Base-by-base conservation (phyloP, 2,113 vertebrate genomes). In the Progne subis region DNA sequence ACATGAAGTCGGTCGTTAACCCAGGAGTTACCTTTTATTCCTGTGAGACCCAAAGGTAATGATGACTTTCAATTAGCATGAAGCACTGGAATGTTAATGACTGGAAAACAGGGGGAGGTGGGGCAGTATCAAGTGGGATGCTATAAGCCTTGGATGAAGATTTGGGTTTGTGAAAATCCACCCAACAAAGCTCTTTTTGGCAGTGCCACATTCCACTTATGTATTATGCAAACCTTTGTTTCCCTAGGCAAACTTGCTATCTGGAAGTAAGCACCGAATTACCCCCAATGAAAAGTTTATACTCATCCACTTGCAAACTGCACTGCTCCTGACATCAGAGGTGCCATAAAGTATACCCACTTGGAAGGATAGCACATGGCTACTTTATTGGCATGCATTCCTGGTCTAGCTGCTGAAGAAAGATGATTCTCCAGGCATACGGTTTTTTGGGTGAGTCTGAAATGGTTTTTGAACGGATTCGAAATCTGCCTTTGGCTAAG, bases 241-340 rank as follows among this genome's bases (percentile, higher is more conserved):
- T 96, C 93, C 49, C 78, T 46, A 88, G 84, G 56, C 65, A 81
- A 90, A 21, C 60, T 75, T 57, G 57, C 55, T 95, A 78, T 96
- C 93, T 88, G 82, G 55, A 82, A 61, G 68, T 53, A 93, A 97
- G 93, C n/a, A 24, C 56, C 4, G 4, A 90, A 93, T 77, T 91
- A 47, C 75, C 46, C 79, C 43, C 43, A 43, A 0, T 19, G 87
- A 82, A 92, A 95, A 70, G 82, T 47, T 89, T 59, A n/a, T 43
- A 17, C 47, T 80, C 47, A 52, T 77, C 68, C 60, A 14, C 59
- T 88, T 88, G 52, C 47, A 94, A 95, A 67, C 75, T 74, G 56
- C 71, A 59, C 50, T 49, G 74, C 67, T 64, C 52, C 69, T 90
- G 84, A 70, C 50, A 82, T 71, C 61, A 76, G 84, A 53, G 57